A percentile compares a stretch with the other conserved stretches of the same genome.
Conservation (phyloP, 2,888 invertebrate genomes). For the Spilosoma lubricipeda region DNA sequence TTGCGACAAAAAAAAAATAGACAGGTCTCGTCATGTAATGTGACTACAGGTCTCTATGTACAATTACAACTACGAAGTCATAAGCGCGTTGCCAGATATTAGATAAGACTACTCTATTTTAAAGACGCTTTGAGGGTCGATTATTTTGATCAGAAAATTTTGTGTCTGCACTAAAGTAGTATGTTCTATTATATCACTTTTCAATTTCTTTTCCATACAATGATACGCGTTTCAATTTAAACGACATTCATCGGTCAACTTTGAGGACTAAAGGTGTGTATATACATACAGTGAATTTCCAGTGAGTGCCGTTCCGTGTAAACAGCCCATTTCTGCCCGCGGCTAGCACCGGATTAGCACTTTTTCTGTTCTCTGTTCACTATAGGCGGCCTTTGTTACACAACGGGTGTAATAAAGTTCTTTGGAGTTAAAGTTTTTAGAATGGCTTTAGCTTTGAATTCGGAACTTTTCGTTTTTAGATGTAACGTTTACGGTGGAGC, state of each 20-base stretch:
- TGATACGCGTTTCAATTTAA: not conserved
- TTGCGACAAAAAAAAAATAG: not conserved
- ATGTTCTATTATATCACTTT: not conserved
- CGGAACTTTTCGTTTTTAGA: no score
- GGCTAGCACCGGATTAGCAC: slow-evolving; percentile 53
- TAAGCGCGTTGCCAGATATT: not conserved
- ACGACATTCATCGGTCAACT: slow-evolving; percentile 18
- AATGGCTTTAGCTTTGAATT: slow-evolving; percentile 1
- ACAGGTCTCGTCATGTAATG: not conserved
- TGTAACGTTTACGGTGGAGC: not conserved
- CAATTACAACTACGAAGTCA: not conserved
- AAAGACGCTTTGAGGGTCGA: no score
- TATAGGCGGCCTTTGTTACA: slow-evolving; percentile 14
- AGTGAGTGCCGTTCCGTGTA: slow-evolving; percentile 64
- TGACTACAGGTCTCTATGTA: not conserved
- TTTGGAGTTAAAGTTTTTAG: slow-evolving; percentile 21
- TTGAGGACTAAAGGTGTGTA: slow-evolving; percentile 20
- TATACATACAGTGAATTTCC: slow-evolving; percentile 13
- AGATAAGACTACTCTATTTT: no score
- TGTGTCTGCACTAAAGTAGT: not conserved
- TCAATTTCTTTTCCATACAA: not conserved
- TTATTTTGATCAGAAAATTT: not conserved
- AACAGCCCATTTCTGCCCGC: slow-evolving; percentile 55
- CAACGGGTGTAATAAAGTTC: slow-evolving; percentile 22
- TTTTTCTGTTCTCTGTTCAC: slow-evolving; percentile 31